Evolutionary conservation across 2,888 invertebrate species (phyloP), one percentile per base, ranked within the genome.

Genomic region (Dione vanillae): DNA sequence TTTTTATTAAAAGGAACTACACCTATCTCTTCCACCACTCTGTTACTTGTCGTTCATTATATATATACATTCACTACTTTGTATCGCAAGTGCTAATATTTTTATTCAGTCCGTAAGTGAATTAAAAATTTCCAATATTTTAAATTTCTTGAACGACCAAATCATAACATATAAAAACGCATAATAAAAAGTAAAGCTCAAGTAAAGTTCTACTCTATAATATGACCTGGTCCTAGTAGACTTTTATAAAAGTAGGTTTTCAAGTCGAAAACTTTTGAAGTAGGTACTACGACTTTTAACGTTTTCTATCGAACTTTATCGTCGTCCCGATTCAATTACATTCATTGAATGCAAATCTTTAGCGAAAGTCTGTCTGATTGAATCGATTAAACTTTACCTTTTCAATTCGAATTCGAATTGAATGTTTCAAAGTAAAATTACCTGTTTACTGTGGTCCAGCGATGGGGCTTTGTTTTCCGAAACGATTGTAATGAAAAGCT

Each of bases 341-440:
- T 79, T 80, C 79, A 79, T 80, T 79, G 78, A 78, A 81, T 80
- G 82, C 78, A 79, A 81, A 82, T 82, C 80, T 75, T 76, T 74
- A 74, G 75, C 75, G 77, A 78, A 79, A 78, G 77, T 79, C 71
- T 78, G 74, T 76, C 73, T 72, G 59, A 73, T 72, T 59, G 76
- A 70, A 72, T 73, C 62, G 61, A 73, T 71, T n/a, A n/a, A 74
- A 67, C 71, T 71, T 72, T 74, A 70, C n/a, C 74, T 76, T 75
- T 75, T 66, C 73, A 71, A 73, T 67, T 66, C 67, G 64, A 54
- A 67, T 70, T 71, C n/a, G n/a, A 69, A 74, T 59, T 54, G 66
- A 58, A 56, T 43, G 58, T 70, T 61, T 65, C 68, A 62, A 66
- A 67, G 67, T 68, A 58, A 66, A 64, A 68, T 65, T 49, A 69